Evolutionary conservation across 2,113 vertebrate genomes (phyloP), one percentile per base, ranked within the genome.

Genomic region (Coreoperca whiteheadi): DNA sequence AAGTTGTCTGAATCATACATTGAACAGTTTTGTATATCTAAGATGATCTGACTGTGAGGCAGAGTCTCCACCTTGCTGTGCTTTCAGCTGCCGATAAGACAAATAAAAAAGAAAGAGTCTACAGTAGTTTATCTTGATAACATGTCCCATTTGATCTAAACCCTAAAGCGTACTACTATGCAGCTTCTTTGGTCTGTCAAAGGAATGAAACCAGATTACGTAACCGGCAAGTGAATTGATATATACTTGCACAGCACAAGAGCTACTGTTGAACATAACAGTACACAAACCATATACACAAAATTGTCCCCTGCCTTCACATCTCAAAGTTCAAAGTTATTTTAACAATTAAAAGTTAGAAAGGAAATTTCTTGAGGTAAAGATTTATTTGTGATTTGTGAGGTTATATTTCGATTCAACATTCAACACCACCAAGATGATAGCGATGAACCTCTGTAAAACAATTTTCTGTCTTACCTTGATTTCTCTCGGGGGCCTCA

Each of bases 401-500:
- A n/a, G n/a, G n/a, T n/a, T n/a, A n/a, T n/a, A 48, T 53, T 64
- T 77, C 15, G 2, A 30, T 68, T 41, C 8, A 4, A 60, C 28
- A 18, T 41, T 28, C 10, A 43, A 6, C 43, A 15, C 21, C 66
- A 25, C 30, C 32, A 48, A 7, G 30, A 72, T 48, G 5, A 54
- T 4, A 8, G 12, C 54, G 21, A 34, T 74, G 8, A 59, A 66
- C 20, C 4, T 56, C 64, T n/a, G 4, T 39, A 14, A 48, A 79
- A 68, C 4, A 16, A 56, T 21, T 4, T 23, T 46, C 6, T 39
- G 0, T 74, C 91, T 91, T 93, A 93, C 91, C 91, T 87, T 82
- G 54, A 57, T 56, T 66, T 59, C 23, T 65, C n/a, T 60, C 1
- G 0, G 28, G 3, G 79, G 54, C 64, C 61, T 85, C 77, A 8